Percentiles rank a stretch among this genome's conserved stretches.
Conservation (phyloP, 2,888 invertebrate genomes). For the Drosophila meridionalis region DNA sequence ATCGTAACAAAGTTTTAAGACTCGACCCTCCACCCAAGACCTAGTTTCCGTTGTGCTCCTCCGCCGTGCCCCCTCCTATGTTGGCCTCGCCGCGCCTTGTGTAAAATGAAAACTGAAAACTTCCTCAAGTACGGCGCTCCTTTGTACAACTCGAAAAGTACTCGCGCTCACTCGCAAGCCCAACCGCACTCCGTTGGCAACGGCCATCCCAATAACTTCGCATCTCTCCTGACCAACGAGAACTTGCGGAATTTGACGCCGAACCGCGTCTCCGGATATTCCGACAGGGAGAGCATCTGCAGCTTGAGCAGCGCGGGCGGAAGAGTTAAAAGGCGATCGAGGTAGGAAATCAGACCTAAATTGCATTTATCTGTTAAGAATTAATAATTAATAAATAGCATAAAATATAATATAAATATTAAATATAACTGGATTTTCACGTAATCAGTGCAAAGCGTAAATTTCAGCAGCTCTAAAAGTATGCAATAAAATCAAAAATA, state of each 20-base stretch:
- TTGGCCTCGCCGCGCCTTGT: constrained; percentile 26
- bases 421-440: too few species aligned
- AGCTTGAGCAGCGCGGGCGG: constrained; percentile 75
- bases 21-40: constrained; percentile 33
- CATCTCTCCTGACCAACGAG: constrained; percentile 65
- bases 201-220: constrained; percentile 43
- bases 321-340: constrained; percentile 77
- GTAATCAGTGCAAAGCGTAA: background rate
- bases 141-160: constrained; percentile 80
- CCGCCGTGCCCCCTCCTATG: constrained; percentile 38
- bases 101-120: constrained; percentile 84
- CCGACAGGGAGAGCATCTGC: constrained; percentile 83
- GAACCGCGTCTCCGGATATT: constrained; percentile 63
- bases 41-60: constrained; percentile 29
- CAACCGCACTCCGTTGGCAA: constrained; percentile 62
- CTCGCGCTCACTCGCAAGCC: constrained; percentile 73
- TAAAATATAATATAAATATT: background rate
- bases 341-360: constrained; percentile 38
- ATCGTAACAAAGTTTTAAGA: constrained; percentile 60
- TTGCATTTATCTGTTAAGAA: background rate
- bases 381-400: background rate
- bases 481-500: background rate
- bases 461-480: constrained; percentile 1
- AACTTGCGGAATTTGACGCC: constrained; percentile 64
- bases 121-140: constrained; percentile 78